Evolutionary conservation across 2,888 invertebrate genomes (phyloP), one percentile per base, ranked within the genome.

Genomic region (Orchesella flavescens): DNA sequence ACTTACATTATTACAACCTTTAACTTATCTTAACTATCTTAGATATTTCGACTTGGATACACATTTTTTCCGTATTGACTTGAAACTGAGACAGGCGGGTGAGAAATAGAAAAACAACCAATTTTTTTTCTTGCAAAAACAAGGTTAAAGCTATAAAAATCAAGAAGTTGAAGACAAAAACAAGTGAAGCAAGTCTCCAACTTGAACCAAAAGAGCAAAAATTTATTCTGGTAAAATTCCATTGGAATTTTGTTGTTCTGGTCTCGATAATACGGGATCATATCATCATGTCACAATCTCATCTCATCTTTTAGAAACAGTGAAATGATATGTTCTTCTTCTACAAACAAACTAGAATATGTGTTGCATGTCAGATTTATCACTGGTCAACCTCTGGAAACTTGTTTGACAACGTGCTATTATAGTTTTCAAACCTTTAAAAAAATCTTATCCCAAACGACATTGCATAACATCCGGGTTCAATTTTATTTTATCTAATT

Each of bases 301-400:
- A n/a, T n/a, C n/a, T n/a, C 34, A 34, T 2, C 34, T 34, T 34
- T 4, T 2, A 53, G 9, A 10, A 53, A n/a, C 15, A 9, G 17
- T 53, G 53, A 53, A 9, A 53, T 53, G 53, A 17, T 17, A 53
- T 53, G 53, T 53, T n/a, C 10, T 3, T 53, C 9, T 53, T 53
- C 2, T 53, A n/a, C 9, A 3, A 53, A 53, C 53, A 53, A 53
- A 53, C 53, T 53, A 53, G 53, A 9, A 53, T 2, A n/a, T 49
- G 49, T 49, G 49, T 12, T 49, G 13, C 34, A 9, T 77, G 77
- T 69, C 77, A 77, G 46, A 69, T 77, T 66, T 69, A 77, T 77
- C 76, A 66, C 44, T 43, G 21, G 59, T 43, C 17, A 43, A 19
- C 9, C 59, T 21, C 77, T 77, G 77, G 77, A 77, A 77, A 77